phyloP scores from a whole-genome alignment of 2,113 vertebrate genomes.

The Uropsilus gracilis region DNA sequence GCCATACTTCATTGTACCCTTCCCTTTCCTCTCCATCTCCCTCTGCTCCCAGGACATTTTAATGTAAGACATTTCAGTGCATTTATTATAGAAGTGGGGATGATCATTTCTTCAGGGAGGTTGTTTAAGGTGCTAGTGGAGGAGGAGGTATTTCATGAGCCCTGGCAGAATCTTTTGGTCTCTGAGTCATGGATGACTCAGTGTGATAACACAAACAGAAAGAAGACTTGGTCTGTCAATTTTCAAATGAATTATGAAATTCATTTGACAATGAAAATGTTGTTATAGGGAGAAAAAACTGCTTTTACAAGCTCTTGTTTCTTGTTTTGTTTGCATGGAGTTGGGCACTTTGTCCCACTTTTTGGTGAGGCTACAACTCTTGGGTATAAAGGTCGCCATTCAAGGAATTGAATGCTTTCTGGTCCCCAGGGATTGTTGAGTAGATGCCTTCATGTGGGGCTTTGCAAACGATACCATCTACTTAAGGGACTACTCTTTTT shows the following conservation, averaged over 20 bases:
- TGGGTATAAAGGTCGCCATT: neutral
- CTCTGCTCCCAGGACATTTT: neutral
- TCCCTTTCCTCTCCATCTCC: too few relatives aligned
- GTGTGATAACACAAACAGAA: constrained; percentile 21
- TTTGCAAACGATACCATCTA: neutral
- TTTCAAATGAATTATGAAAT: constrained; percentile 29
- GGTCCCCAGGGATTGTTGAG: neutral
- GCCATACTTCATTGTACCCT: too few relatives aligned
- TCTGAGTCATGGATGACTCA: constrained; percentile 60
- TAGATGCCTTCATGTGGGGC: neutral
- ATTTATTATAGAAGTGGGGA: neutral
- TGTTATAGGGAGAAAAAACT: neutral
- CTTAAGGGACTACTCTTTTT: neutral
- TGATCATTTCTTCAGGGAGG: neutral
- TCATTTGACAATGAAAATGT: constrained; percentile 38
- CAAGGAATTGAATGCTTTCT: neutral
- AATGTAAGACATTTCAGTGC: neutral
- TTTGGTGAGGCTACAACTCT: neutral
- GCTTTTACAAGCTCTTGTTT: neutral
- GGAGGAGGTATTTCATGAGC: neutral
- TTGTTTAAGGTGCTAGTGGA: neutral
- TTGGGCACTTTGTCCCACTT: neutral
- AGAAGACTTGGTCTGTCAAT: neutral
- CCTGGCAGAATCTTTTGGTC: neutral
- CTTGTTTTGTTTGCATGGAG: neutral